Base-by-base conservation (phyloP, 2,113 vertebrate species). In the Hepsetus odoe region DNA sequence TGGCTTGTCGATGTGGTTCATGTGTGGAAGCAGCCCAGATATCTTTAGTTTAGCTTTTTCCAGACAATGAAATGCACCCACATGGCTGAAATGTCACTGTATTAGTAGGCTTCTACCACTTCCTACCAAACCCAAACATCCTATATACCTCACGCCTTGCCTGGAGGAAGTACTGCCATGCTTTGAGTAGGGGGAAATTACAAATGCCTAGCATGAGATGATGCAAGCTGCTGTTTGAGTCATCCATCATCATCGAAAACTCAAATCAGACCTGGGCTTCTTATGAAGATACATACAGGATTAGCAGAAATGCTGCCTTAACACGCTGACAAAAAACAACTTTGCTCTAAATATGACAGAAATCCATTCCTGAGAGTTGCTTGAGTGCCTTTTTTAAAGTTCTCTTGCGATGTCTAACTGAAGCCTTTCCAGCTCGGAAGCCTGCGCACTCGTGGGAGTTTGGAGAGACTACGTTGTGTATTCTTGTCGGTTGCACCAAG, bases 401-500 rank as follows among this genome's bases (percentile, higher is more conserved):
- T 16, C 13, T 33, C 44, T 9, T 16, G 76, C 16, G 33, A 46
- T 22, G 38, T 59, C 75, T 77, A 30, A 61, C 55, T 4, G 38
- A 33, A 59, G 59, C 35, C 22, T 38, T 30, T 70, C 70, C 38
- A 22, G n/a, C 55, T 38, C 40, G 2, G 44, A 78, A 38, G 67
- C 72, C 42, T 42, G 44, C 12, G 69, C 65, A n/a, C 26, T 59
- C 22, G 69, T 66, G 44, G 59, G 62, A 73, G 62, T 64, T 70
- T 61, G 18, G 70, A 78, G 40, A 51, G 44, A 46, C 38, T 46
- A 6, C 6, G 11, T 61, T 68, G 53, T 74, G 61, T 73, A 61
- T 53, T 74, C 66, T 55, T 49, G 55, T 70, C 76, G 42, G 70
- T 70, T 73, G 40, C 8, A 51, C 68, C 81, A 83, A 72, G 77